These are phyloP conservation scores for Drosophila sturtevanti DNA, from an alignment of 1,140 invertebrate species.

Conservation along the genomic window DNA sequence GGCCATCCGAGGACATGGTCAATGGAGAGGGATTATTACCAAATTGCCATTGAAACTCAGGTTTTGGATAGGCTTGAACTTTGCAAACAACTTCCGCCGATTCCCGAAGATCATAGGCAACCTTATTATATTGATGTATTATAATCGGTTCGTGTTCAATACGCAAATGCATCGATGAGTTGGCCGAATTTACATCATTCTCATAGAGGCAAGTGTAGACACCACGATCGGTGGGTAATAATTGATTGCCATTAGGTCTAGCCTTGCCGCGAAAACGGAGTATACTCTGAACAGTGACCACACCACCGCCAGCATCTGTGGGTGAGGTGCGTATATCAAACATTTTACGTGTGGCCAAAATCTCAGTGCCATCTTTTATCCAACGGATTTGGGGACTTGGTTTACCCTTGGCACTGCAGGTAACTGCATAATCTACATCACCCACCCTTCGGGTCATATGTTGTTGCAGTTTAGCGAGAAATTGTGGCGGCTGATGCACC, in stretches of 20 bases:
- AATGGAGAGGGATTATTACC: conserved; percentile 88
- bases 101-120: conserved; percentile 92
- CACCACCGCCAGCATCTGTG: conserved; percentile 88
- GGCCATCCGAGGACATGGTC: conserved; percentile 90
- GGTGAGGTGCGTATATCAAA: conserved; percentile 91
- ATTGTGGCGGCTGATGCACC: conserved; percentile 93
- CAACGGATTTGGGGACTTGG: conserved; percentile 92
- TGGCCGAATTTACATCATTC: conserved; percentile 93
- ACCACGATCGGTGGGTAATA: conserved; percentile 93
- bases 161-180: conserved; percentile 93
- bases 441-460: conserved; percentile 91
- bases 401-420: conserved; percentile 93
- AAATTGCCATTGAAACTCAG: conserved; percentile 95
- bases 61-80: conserved; percentile 95
- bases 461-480: conserved; percentile 91
- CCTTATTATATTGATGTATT: conserved; percentile 92
- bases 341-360: conserved; percentile 88
- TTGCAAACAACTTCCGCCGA: conserved; percentile 93
- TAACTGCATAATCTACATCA: conserved; percentile 90
- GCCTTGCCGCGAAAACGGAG: conserved; percentile 90
- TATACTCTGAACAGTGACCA: conserved; percentile 92
- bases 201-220: conserved; percentile 94
- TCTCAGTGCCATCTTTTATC: conserved; percentile 93
- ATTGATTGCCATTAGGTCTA: conserved; percentile 88
- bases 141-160: conserved; percentile 95